Conservation (phyloP, 1,140 invertebrate species). For the Dolichoris vasculosae region DNA sequence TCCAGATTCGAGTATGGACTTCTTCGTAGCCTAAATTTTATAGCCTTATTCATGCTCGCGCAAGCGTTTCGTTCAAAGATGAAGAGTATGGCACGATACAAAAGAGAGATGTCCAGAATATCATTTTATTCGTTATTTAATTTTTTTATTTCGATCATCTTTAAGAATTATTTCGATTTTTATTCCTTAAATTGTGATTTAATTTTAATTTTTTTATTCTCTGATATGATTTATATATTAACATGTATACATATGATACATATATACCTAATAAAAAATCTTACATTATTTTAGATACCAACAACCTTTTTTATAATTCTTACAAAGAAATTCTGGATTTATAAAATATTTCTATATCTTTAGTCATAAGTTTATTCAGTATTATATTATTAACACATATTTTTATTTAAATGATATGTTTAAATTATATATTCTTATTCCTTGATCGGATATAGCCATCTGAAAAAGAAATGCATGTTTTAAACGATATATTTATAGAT, state of each 20-base stretch:
- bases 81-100: not conserved
- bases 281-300: too few species aligned
- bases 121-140: not conserved
- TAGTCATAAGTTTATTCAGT: too few species aligned
- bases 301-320: too few species aligned
- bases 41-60: slow-evolving; percentile 7
- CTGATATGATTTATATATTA: not conserved
- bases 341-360: too few species aligned
- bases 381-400: too few species aligned
- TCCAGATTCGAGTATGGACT: slow-evolving; percentile 52
- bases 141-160: slow-evolving; percentile 26
- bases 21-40: slow-evolving; percentile 53
- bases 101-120: not conserved
- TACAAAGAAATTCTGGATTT: too few species aligned
- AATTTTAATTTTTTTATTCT: slow-evolving; percentile 28
- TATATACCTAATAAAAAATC: too few species aligned
- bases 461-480: too few species aligned
- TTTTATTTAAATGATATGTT: too few species aligned
- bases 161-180: slow-evolving; percentile 38
- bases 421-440: too few species aligned
- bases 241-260: not conserved
- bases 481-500: not conserved
- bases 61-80: not conserved
- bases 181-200: slow-evolving; percentile 41
- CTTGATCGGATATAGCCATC: too few species aligned